Base-by-base conservation (phyloP, 2,797 vertebrate genomes). In the Rallus crepitans region DNA sequence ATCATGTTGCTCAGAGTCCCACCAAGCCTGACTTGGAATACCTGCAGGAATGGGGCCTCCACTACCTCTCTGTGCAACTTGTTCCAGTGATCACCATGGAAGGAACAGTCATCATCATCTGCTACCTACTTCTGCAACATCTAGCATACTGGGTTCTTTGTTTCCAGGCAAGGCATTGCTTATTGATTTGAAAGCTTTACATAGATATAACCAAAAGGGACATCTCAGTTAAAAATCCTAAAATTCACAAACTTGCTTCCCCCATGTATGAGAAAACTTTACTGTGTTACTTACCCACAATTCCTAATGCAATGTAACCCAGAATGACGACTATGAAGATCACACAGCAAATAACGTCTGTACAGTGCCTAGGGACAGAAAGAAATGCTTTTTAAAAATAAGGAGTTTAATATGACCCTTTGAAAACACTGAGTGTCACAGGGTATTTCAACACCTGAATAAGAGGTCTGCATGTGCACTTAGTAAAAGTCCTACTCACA, bases 331-430 rank as follows among this genome's bases (percentile, higher is more conserved):
- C 92, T 94, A 99, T 95, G 97, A 99, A 99, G 98, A 99, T 97
- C 87, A 99, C 95, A 93, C 99, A 99, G 98, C 99, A 99, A 70
- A 99, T 50, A 93, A 99, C 84, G 42, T 99, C 99, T 57, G 99
- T 99, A 98, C 99, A 99, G 97, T 91, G 98, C 98, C 99, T 99
- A 96, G 59, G 93, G 92, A 96, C 35, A 96, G 88, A 97, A 91
- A 93, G 68, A 65, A 98, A 96, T 7, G 64, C 17, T 80, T 89
- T 55, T 97, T 52, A 57, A 84, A 93, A 89, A 76, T 23, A 64
- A 78, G 7, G 24, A 64, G 11, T 66, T 72, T 66, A 48, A 65
- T n/a, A 82, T 5, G 23, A 93, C 18, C 27, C 31, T 65, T 31
- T 39, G 64, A 68, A 85, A 78, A 39, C 21, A 79, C 7, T 2